These are phyloP conservation scores for Indicator indicator DNA, from an alignment of 2,113 vertebrate species.

Conservation along the genomic window DNA sequence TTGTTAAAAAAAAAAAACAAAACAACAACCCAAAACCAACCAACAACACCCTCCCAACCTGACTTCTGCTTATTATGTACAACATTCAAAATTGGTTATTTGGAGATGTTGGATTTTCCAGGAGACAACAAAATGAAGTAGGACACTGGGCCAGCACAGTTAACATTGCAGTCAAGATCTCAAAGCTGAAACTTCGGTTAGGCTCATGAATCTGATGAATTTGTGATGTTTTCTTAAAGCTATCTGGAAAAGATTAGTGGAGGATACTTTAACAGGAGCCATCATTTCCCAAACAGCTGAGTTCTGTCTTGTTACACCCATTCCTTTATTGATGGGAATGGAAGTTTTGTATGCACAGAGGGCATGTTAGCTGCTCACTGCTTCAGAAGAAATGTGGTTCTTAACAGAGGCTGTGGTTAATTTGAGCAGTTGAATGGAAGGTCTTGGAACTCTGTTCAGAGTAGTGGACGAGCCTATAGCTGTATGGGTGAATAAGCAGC, in stretches of 20 bases:
- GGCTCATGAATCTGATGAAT: neutral
- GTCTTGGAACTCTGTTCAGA: neutral
- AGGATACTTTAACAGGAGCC: neutral
- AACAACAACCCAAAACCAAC: too few relatives aligned
- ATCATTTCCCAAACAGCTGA: neutral
- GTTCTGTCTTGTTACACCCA: neutral
- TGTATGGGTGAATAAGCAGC: neutral
- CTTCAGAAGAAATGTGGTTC: neutral
- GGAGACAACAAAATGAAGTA: slow-evolving; percentile 20
- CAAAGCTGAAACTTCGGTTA: neutral
- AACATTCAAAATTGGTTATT: slow-evolving; percentile 37
- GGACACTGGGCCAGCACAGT: neutral
- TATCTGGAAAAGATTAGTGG: neutral
- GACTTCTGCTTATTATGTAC: neutral
- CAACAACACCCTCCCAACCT: too few relatives aligned
- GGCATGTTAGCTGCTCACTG: rapidly evolving
- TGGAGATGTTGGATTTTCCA: neutral
- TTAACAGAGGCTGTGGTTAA: neutral
- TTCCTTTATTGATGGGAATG: neutral
- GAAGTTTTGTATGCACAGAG: neutral
- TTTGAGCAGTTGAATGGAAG: neutral
- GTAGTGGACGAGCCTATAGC: neutral
- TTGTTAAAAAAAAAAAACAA: too few relatives aligned
- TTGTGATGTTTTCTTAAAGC: neutral
- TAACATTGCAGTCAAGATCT: neutral